These are phyloP conservation scores for Achlya flavicornis DNA, from an alignment of 2,888 invertebrate species.

Conservation along the genomic window DNA sequence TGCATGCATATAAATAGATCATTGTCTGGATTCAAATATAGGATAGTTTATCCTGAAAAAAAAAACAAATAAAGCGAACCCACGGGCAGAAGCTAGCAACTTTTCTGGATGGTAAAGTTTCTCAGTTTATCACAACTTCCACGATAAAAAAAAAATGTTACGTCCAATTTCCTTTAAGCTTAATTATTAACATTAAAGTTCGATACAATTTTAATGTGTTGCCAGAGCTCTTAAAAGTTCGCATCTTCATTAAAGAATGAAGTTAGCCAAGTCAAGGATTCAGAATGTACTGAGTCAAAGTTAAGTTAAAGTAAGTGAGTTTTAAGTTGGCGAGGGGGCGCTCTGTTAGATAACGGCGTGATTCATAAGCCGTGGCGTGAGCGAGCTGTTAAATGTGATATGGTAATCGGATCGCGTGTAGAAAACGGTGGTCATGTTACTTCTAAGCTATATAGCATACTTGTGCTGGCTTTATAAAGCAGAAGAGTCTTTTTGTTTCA, in stretches of 20 bases:
- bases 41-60: too few species aligned
- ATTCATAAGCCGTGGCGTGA: constrained; percentile 27
- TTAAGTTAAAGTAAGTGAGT: constrained; percentile 77
- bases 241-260: constrained; percentile 61
- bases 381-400: not conserved
- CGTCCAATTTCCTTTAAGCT: constrained; percentile 13
- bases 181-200: constrained; percentile 29
- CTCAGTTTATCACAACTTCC: constrained; percentile 11
- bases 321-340: constrained; percentile 63
- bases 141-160: constrained; percentile 26
- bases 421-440: too few species aligned
- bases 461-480: too few species aligned
- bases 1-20: too few species aligned
- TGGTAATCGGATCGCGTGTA: not conserved
- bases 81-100: too few species aligned
- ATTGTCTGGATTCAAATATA: too few species aligned
- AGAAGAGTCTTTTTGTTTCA: too few species aligned
- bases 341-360: constrained; percentile 29
- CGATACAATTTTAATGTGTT: constrained; percentile 22
- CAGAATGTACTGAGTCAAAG: constrained; percentile 62
- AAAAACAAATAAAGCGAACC: too few species aligned
- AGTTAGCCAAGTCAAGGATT: constrained; percentile 64
- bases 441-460: too few species aligned
- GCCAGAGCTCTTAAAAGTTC: constrained; percentile 32
- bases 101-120: too few species aligned